phyloP scores from a whole-genome alignment of 2,888 invertebrate species.

The Endotricha flammealis region DNA sequence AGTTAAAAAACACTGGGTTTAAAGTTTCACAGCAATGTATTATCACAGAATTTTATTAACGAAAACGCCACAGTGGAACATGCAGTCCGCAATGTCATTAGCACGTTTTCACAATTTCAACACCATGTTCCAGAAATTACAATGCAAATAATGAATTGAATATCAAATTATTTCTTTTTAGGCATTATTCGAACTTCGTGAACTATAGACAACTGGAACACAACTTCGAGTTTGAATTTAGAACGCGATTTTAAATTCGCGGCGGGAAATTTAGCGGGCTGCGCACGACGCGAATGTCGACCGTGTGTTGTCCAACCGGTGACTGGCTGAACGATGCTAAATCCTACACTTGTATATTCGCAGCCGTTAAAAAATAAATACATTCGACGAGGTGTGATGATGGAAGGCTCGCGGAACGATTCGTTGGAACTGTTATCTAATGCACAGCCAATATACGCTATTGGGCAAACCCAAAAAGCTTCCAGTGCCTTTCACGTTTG shows the following conservation, averaged over 20 bases:
- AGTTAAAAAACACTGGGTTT: conserved; percentile 29
- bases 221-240: conserved; percentile 34
- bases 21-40: conserved; percentile 56
- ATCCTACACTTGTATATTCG: conserved; percentile 66
- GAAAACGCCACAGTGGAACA: conserved; percentile 43
- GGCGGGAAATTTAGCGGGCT: conserved; percentile 53
- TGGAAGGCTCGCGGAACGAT: conserved; percentile 55
- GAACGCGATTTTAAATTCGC: conserved; percentile 49
- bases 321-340: conserved; percentile 63
- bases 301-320: conserved; percentile 59
- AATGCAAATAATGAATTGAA: conserved; percentile 18
- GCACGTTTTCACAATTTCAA: conserved; percentile 48
- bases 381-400: conserved; percentile 60
- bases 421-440: conserved; percentile 61
- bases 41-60: conserved; percentile 64
- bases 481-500: conserved; percentile 11
- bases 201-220: conserved; percentile 27
- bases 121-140: conserved; percentile 40
- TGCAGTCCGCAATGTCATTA: conserved; percentile 46
- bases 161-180: conserved; percentile 61
- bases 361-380: conserved; percentile 69
- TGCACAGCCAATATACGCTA: conserved; percentile 27
- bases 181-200: conserved; percentile 50
- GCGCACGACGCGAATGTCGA: conserved; percentile 54
- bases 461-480: conserved; percentile 16